phyloP scores from a whole-genome alignment of 2,888 invertebrate species.

The Calephelis perditalis region DNA sequence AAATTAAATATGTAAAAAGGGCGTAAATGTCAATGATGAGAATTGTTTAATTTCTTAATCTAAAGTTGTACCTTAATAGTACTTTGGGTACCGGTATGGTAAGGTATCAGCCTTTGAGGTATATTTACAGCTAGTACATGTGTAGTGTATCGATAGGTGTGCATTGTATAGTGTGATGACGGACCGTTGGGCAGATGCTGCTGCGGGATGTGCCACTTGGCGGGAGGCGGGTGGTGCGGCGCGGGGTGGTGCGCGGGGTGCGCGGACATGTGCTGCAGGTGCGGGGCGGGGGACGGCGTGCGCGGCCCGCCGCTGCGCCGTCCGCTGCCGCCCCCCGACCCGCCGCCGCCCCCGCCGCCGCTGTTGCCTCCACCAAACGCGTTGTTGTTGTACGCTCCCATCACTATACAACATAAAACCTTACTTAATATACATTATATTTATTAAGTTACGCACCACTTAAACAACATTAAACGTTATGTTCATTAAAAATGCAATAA shows the following conservation, averaged over 20 bases:
- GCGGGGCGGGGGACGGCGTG: slow-evolving; percentile 64
- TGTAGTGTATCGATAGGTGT: too few species aligned
- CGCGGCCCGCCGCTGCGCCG: slow-evolving; percentile 61
- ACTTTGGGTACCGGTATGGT: too few species aligned
- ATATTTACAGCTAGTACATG: too few species aligned
- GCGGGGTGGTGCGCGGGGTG: slow-evolving; percentile 29
- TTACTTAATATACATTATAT: not conserved
- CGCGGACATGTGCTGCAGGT: slow-evolving; percentile 32
- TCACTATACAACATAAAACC: slow-evolving; percentile 40
- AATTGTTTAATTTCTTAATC: too few species aligned
- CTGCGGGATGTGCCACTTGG: slow-evolving; percentile 86
- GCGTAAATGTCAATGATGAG: too few species aligned
- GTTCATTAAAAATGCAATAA: too few species aligned
- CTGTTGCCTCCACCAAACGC: slow-evolving; percentile 40
- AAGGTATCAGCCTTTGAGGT: too few species aligned
- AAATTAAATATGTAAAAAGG: too few species aligned
- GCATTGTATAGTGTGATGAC: not conserved
- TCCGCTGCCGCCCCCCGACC: slow-evolving; percentile 34
- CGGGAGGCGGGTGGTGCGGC: slow-evolving; percentile 60
- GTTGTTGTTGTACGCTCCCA: slow-evolving; percentile 52
- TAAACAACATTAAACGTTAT: too few species aligned
- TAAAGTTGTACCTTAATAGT: too few species aligned
- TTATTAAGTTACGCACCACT: too few species aligned
- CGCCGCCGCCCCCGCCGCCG: slow-evolving; percentile 24
- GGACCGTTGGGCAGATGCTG: slow-evolving; percentile 63